A percentile compares a stretch with the other conserved stretches of the same genome.
These are phyloP conservation scores for Drosophila bunnanda DNA, from an alignment of 2,888 invertebrate genomes.

Conservation along the genomic window DNA sequence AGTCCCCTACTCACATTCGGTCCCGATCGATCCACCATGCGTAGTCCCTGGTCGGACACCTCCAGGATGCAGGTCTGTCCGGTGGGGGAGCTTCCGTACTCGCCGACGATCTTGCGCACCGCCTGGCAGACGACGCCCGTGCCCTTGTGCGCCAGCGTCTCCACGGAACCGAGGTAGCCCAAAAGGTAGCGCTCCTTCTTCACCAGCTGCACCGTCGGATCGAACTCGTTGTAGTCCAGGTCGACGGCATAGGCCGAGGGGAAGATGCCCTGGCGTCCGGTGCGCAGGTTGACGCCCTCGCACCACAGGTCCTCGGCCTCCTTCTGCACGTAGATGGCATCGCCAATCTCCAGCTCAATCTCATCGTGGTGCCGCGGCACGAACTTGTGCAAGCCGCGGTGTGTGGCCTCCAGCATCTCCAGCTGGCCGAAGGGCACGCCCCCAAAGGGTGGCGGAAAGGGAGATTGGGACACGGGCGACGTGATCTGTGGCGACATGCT, in stretches of 20 bases:
- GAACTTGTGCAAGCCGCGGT: slow-evolving; percentile 97
- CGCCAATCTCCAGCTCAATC: slow-evolving; percentile 98
- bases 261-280: slow-evolving; percentile 97
- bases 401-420: slow-evolving; percentile 96
- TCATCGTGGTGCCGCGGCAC: slow-evolving; percentile 97
- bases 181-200: slow-evolving; percentile 94
- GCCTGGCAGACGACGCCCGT: slow-evolving; percentile 97
- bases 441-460: slow-evolving; percentile 88
- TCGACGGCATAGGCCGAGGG: slow-evolving; percentile 99
- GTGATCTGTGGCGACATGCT: slow-evolving; percentile 90
- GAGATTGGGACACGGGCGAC: slow-evolving; percentile 87
- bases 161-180: slow-evolving; percentile 98
- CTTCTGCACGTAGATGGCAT: slow-evolving; percentile 97
- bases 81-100: slow-evolving; percentile 88
- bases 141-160: slow-evolving; percentile 98
- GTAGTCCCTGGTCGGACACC: slow-evolving; percentile 97
- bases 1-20: slow-evolving; percentile 81
- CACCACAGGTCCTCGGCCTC: slow-evolving; percentile 99
- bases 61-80: slow-evolving; percentile 95
- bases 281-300: slow-evolving; percentile 97
- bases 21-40: slow-evolving; percentile 95
- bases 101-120: slow-evolving; percentile 92
- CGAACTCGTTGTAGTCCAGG: slow-evolving; percentile 98
- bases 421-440: slow-evolving; percentile 92
- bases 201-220: slow-evolving; percentile 93